Conservation (phyloP, 92 coral and sea anemone species). For the Diadumene lineata region DNA sequence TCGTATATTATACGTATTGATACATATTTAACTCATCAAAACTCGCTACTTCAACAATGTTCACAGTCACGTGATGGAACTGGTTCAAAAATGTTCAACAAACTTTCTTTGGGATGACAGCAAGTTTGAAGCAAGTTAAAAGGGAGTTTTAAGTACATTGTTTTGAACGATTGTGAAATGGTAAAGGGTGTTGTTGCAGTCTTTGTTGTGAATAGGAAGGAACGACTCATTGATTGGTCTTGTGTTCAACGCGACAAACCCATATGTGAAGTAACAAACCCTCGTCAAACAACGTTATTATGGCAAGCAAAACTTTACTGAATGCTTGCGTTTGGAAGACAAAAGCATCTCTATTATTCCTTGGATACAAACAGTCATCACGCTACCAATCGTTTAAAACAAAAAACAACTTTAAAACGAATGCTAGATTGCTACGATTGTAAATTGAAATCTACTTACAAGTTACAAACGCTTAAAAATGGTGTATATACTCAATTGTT, state of each 20-base stretch:
- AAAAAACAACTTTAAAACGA: background rate
- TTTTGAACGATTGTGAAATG: background rate
- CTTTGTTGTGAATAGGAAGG: background rate
- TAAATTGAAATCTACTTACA: background rate
- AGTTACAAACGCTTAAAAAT: background rate
- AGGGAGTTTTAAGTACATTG: background rate
- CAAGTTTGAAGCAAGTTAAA: background rate
- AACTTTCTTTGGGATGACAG: background rate
- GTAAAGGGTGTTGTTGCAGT: background rate
- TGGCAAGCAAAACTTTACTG: constrained; percentile 3
- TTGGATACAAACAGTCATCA: constrained; percentile 10
- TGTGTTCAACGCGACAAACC: constrained; percentile 1
- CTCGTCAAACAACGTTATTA: background rate
- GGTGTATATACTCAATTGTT: background rate
- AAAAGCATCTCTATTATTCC: background rate
- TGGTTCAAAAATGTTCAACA: background rate
- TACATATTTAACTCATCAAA: too few relatives aligned
- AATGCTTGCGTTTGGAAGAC: constrained; percentile 7
- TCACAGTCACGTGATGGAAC: background rate
- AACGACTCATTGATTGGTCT: background rate
- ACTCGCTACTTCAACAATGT: background rate
- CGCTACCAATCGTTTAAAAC: background rate
- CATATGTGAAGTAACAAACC: background rate
- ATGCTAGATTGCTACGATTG: background rate
- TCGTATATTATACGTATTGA: background rate